phyloP scores from a whole-genome alignment of 2,888 invertebrate species.

The Leuctra nigra region DNA sequence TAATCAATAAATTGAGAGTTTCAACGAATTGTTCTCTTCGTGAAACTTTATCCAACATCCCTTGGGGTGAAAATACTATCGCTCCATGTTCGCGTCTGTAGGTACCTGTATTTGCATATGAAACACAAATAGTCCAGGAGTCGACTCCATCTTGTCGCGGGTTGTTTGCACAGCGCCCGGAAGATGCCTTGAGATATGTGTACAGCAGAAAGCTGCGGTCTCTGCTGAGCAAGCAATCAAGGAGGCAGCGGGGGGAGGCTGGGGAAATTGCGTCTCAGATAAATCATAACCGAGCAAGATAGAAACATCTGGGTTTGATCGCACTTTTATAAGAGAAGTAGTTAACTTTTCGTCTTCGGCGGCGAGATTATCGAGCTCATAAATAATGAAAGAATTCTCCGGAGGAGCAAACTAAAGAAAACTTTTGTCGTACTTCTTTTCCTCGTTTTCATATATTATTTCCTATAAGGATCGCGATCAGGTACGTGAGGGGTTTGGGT shows the following conservation, averaged over 20 bases:
- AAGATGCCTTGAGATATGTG: constrained; percentile 15
- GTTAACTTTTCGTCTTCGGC: constrained; percentile 17
- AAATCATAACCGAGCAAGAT: constrained; percentile 20
- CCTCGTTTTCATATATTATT: constrained; percentile 6
- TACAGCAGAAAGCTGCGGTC: background rate
- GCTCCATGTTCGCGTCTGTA: too few species aligned
- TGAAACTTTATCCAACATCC: too few species aligned
- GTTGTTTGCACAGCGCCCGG: too few species aligned
- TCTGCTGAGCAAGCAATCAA: constrained; percentile 4
- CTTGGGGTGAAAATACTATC: too few species aligned
- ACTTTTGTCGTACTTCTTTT: constrained; percentile 9
- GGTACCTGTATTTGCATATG: too few species aligned
- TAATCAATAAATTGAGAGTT: too few species aligned
- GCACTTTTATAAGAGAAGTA: constrained; percentile 15
- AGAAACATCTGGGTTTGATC: constrained; percentile 25
- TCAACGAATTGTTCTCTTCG: too few species aligned
- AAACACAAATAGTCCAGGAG: too few species aligned
- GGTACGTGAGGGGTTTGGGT: constrained; percentile 7
- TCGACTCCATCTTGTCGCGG: too few species aligned
- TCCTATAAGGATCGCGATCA: background rate
- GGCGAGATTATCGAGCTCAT: constrained; percentile 21
- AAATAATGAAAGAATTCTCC: constrained; percentile 21
- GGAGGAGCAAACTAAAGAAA: constrained; percentile 8
- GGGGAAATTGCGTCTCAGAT: too few species aligned
- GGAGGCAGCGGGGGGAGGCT: background rate